Conservation (phyloP, 2,113 vertebrate genomes). For the Mustela lutreola region DNA sequence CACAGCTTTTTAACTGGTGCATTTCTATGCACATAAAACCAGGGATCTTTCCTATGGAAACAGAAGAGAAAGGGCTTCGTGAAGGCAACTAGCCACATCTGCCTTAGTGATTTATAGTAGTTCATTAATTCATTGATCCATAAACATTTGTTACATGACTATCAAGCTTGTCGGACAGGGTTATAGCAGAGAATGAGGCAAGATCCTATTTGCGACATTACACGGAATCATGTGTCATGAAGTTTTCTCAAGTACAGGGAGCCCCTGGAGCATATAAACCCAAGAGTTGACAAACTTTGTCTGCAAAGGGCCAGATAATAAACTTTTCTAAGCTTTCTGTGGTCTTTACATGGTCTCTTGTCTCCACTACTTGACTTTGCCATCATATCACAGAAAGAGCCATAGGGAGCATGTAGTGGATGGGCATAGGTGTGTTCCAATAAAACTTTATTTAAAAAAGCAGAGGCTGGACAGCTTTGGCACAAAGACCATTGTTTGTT, state of each 20-base stretch:
- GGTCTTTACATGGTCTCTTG: neutral
- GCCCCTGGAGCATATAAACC: too few species aligned
- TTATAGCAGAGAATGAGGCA: neutral
- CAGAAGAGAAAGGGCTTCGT: neutral
- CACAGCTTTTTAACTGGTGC: neutral
- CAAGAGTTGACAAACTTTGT: neutral
- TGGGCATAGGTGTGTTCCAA: neutral
- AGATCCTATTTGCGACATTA: neutral
- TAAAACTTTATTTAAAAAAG: slow-evolving; percentile 40
- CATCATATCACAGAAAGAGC: neutral
- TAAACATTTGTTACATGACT: neutral
- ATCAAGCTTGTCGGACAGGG: neutral
- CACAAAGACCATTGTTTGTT: neutral
- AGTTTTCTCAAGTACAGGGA: neutral
- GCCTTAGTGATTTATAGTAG: neutral
- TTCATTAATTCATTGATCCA: neutral
- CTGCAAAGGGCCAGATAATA: neutral
- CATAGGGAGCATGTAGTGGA: neutral
- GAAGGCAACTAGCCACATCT: neutral
- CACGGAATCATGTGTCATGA: neutral
- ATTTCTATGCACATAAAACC: neutral
- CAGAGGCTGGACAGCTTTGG: neutral
- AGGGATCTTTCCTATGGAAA: neutral
- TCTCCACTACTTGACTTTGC: neutral
- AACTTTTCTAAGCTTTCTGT: neutral